Conservation (phyloP, 2,113 vertebrate genomes). For the Podiceps cristatus region DNA sequence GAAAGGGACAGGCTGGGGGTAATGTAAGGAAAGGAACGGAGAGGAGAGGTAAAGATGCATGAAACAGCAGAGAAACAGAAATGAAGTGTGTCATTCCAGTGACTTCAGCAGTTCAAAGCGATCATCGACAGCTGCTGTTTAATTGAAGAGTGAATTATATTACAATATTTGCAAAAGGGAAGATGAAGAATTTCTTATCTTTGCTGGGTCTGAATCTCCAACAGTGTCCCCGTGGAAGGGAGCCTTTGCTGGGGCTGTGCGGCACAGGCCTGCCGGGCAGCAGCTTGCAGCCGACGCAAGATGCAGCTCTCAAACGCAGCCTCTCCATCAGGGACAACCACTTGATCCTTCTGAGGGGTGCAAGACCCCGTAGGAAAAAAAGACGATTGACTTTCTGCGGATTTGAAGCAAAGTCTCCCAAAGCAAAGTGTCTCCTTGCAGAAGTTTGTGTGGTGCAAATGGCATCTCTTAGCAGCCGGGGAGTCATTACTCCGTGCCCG, state of each 20-base stretch:
- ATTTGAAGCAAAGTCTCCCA: background rate
- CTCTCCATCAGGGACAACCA: background rate
- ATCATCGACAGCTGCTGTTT: background rate
- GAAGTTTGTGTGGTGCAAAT: accelerated
- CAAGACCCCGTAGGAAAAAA: accelerated
- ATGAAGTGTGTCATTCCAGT: background rate
- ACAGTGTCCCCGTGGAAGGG: background rate
- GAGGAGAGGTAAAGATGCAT: background rate
- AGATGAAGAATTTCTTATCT: background rate
- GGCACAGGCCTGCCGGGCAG: background rate
- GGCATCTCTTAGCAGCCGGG: accelerated
- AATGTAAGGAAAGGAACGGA: background rate
- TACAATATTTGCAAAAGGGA: background rate
- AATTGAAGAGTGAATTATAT: background rate
- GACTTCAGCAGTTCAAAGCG: background rate
- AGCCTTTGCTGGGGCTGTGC: background rate
- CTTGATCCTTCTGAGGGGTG: background rate
- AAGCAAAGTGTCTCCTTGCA: background rate
- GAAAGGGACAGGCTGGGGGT: background rate
- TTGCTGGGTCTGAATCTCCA: background rate
- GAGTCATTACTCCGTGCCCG: accelerated
- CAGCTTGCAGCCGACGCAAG: background rate
- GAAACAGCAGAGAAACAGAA: background rate
- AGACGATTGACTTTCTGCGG: background rate
- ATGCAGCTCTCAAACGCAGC: background rate